A percentile compares a stretch with the other conserved stretches of the same genome.
These are phyloP conservation scores for Etheostoma nigrum DNA, from an alignment of 2,797 vertebrate species.

Conservation along the genomic window DNA sequence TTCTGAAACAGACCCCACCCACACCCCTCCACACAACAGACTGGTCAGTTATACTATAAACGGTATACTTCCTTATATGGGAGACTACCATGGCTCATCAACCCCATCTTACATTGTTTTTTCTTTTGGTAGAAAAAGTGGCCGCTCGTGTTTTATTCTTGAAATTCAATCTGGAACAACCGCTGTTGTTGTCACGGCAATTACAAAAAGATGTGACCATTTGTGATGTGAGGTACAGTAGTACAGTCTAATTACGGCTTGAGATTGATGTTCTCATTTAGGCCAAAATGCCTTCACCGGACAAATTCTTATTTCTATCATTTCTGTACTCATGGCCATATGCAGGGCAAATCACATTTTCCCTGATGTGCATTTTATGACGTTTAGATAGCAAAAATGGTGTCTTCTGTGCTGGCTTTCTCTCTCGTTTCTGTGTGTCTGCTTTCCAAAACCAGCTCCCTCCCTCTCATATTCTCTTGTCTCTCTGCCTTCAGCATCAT, in stretches of 20 bases:
- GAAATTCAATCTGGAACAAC: too few species aligned
- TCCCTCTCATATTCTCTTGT: too few species aligned
- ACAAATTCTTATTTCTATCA: background rate
- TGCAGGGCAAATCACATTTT: too few species aligned
- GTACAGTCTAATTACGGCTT: background rate
- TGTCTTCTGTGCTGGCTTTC: too few species aligned
- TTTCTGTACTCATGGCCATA: too few species aligned
- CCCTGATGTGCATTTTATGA: too few species aligned
- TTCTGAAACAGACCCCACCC: too few species aligned
- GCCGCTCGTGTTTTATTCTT: background rate
- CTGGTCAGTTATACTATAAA: background rate
- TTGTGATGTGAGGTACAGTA: background rate
- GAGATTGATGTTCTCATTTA: background rate
- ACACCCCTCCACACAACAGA: background rate
- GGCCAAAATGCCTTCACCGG: background rate
- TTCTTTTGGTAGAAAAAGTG: background rate
- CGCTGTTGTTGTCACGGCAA: background rate
- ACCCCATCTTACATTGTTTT: background rate
- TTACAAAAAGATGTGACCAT: background rate
- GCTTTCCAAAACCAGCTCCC: too few species aligned
- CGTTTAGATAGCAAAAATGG: too few species aligned
- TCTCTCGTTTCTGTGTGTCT: too few species aligned
- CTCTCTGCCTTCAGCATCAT: too few species aligned
- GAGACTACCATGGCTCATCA: background rate
- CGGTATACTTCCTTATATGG: background rate